A percentile compares a stretch with the other conserved stretches of the same genome.
phyloP scores from a whole-genome alignment of 2,888 invertebrate genomes.

The Cabera pusaria region DNA sequence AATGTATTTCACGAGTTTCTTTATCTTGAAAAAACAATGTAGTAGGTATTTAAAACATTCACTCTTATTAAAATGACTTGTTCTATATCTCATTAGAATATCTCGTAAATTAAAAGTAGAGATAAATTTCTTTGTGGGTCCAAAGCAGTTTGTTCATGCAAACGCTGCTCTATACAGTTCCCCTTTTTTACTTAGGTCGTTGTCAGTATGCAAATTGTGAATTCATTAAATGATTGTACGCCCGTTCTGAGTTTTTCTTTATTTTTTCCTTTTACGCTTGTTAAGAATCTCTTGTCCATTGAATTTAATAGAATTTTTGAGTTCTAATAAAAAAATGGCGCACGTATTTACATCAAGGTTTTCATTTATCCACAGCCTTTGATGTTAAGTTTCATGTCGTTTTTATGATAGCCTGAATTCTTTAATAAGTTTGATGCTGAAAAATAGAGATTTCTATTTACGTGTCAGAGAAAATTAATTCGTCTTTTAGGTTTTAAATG shows the following conservation, averaged over 20 bases:
- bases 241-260: constrained; percentile 58
- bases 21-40: too few species aligned
- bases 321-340: constrained; percentile 43
- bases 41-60: too few species aligned
- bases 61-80: too few species aligned
- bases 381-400: constrained; percentile 17
- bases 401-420: constrained; percentile 18
- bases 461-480: too few species aligned
- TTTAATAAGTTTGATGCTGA: constrained; percentile 9
- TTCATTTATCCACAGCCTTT: constrained; percentile 21
- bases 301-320: constrained; percentile 53
- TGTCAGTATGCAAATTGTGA: constrained; percentile 77
- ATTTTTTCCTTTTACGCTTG: constrained; percentile 51
- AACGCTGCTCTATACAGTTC: constrained; percentile 44
- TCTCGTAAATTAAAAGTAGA: too few species aligned
- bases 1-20: too few species aligned
- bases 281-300: constrained; percentile 63
- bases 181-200: constrained; percentile 53
- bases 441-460: too few species aligned
- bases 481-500: too few species aligned
- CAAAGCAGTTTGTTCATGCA: constrained; percentile 20
- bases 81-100: too few species aligned
- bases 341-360: constrained; percentile 27
- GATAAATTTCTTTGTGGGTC: constrained; percentile 1
- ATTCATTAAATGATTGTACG: constrained; percentile 78